Conservation (phyloP, 2,888 invertebrate species). For the Eurytoma californica region DNA sequence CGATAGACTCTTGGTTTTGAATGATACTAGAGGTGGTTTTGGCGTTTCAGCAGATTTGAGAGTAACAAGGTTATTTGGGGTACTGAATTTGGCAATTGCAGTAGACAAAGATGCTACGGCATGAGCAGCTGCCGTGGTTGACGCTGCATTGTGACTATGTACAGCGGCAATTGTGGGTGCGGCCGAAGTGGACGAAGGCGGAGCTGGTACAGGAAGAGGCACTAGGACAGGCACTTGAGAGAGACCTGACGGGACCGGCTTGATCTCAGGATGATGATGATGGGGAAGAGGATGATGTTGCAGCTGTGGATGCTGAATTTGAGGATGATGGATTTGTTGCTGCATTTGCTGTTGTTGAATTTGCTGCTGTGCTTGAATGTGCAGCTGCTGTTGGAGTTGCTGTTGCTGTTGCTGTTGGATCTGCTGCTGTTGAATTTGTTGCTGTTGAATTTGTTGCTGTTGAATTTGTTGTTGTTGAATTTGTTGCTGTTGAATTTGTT, state of each 20-base stretch:
- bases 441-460: too few species aligned
- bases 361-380: conserved; percentile 21
- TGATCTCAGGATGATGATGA: conserved; percentile 40
- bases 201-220: conserved; percentile 63
- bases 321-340: not conserved
- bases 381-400: conserved; percentile 18
- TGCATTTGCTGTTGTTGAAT: not conserved
- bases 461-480: not conserved
- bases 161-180: conserved; percentile 14
- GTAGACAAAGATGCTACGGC: conserved; percentile 62
- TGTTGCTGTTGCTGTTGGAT: conserved; percentile 10
- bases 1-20: conserved; percentile 82
- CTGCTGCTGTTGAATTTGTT: not conserved
- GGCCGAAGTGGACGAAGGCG: conserved; percentile 47
- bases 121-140: conserved; percentile 64
- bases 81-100: conserved; percentile 70
- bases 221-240: conserved; percentile 65
- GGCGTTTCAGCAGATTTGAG: conserved; percentile 71
- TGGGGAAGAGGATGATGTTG: conserved; percentile 14
- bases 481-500: conserved; percentile 5
- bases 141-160: conserved; percentile 35
- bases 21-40: conserved; percentile 71
- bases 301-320: not conserved
- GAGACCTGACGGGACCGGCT: conserved; percentile 43
- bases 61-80: conserved; percentile 66